These are phyloP conservation scores for Leptinotarsa tumamoca DNA, from an alignment of 2,888 invertebrate genomes.

Conservation along the genomic window DNA sequence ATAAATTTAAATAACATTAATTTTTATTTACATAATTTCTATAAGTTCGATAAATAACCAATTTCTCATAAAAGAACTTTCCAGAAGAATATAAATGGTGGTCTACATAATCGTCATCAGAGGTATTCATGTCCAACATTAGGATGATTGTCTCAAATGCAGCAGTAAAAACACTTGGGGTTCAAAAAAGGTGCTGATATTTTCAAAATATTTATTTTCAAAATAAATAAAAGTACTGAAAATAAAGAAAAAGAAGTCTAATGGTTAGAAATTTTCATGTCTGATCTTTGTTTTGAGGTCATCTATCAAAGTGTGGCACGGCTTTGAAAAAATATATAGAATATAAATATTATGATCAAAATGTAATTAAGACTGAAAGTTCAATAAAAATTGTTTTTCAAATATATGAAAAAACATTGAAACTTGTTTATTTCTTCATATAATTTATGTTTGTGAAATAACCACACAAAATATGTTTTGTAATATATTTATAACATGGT, in stretches of 20 bases:
- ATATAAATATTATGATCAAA: conserved; percentile 6
- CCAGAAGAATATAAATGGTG: neutral
- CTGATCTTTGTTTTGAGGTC: neutral
- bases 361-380: neutral
- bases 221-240: neutral
- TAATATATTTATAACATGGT: no score
- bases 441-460: no score
- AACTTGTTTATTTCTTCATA: neutral
- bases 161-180: no score
- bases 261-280: neutral
- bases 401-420: neutral
- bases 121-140: no score
- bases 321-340: neutral
- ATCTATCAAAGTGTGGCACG: neutral
- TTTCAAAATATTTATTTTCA: neutral
- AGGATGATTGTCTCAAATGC: no score
- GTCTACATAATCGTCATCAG: neutral
- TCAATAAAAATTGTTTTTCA: neutral
- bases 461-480: no score
- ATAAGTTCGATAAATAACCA: neutral
- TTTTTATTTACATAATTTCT: conserved; percentile 15
- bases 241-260: neutral
- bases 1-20: conserved; percentile 34
- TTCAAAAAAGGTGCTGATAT: neutral
- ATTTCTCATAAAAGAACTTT: conserved; percentile 11